Conservation (phyloP, 2,797 vertebrate genomes). For the Cottoperca gobio region DNA sequence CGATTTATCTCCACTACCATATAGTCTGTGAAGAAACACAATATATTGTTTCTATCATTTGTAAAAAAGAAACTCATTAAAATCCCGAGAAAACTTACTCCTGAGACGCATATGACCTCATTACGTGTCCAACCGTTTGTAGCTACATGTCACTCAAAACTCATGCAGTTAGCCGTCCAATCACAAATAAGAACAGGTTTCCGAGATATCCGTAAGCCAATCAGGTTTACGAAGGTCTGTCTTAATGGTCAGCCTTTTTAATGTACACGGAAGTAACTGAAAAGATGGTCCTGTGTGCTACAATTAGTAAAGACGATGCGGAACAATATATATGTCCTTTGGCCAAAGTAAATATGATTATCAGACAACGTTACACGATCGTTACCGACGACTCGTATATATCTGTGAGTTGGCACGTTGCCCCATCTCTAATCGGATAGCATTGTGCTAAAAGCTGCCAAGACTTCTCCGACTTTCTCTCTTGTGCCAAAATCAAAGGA, state of each 20-base stretch:
- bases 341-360: background rate
- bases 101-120: constrained; percentile 28
- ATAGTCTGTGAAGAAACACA: background rate
- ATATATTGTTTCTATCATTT: background rate
- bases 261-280: constrained; percentile 38
- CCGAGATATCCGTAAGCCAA: constrained; percentile 23
- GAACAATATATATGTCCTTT: background rate
- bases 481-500: background rate
- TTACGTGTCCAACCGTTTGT: constrained; percentile 21
- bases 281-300: no score
- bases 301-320: background rate
- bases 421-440: background rate
- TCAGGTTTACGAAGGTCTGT: constrained; percentile 14
- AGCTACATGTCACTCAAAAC: constrained; percentile 14
- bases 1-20: background rate
- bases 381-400: fast-evolving
- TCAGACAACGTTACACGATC: background rate
- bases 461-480: constrained; percentile 21
- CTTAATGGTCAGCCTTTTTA: background rate
- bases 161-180: constrained; percentile 25
- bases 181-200: background rate
- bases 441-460: background rate
- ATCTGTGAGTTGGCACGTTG: background rate
- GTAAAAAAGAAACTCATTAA: background rate
- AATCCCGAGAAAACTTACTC: constrained; percentile 52